A percentile compares a stretch with the other conserved stretches of the same genome.
Evolutionary conservation across 2,888 invertebrate species (phyloP).

Genomic region (Drosophila siamana): DNA sequence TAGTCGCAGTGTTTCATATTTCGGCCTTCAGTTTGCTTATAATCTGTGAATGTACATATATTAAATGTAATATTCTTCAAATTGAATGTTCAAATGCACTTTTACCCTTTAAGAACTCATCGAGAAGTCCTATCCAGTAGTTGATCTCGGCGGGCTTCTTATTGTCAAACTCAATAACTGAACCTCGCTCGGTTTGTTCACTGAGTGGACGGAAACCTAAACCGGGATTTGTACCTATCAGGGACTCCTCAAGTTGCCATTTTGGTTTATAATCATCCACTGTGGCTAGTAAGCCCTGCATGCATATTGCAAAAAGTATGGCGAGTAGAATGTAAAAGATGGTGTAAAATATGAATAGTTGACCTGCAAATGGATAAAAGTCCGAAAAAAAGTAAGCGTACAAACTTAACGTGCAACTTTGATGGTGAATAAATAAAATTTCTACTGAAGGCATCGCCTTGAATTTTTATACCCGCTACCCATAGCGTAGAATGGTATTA

Average conservation of each 20-base stretch:
- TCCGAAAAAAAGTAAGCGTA: too few relatives aligned
- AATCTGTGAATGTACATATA: conserved; percentile 78
- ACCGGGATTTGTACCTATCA: conserved; percentile 90
- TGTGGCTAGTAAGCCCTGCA: conserved; percentile 92
- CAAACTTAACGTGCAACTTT: too few relatives aligned
- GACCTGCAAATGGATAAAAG: conserved; percentile 90
- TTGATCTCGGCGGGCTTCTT: conserved; percentile 86
- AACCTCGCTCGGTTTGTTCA: conserved; percentile 87
- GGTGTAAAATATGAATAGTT: conserved; percentile 93
- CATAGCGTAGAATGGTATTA: too few relatives aligned
- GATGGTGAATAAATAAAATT: too few relatives aligned
- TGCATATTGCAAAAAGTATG: conserved; percentile 93
- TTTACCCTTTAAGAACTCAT: conserved; percentile 87
- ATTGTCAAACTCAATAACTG: conserved; percentile 88
- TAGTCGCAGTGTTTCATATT: conserved; percentile 87
- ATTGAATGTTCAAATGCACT: conserved; percentile 63
- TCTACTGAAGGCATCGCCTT: too few relatives aligned
- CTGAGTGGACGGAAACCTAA: conserved; percentile 89
- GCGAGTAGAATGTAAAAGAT: conserved; percentile 95
- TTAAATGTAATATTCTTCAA: too few relatives aligned
- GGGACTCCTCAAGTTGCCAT: conserved; percentile 90
- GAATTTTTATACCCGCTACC: too few relatives aligned
- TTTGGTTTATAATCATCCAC: conserved; percentile 90
- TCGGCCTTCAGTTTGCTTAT: conserved; percentile 84
- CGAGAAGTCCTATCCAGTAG: conserved; percentile 87